Evolutionary conservation across 2,113 vertebrate species (phyloP).

Genomic region (Vimba vimba): DNA sequence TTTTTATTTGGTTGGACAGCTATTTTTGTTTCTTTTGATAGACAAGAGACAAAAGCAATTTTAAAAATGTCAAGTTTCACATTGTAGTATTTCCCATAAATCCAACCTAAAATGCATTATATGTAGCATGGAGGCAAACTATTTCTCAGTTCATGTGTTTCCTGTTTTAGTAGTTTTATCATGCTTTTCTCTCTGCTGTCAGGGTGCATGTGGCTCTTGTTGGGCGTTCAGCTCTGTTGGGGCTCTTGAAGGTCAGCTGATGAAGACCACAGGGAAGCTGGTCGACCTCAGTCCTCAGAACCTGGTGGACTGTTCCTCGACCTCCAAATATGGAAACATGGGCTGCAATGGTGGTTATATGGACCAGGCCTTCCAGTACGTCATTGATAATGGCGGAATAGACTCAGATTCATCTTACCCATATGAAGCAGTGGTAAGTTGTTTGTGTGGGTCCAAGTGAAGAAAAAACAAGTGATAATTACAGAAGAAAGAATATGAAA

Average conservation of each 20-base stretch:
- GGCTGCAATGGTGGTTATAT: conserved; percentile 79
- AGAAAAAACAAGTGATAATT: background rate
- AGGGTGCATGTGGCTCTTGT: conserved; percentile 79
- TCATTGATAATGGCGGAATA: conserved; percentile 77
- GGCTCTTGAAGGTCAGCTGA: conserved; percentile 79
- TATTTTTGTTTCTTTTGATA: background rate
- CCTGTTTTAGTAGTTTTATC: background rate
- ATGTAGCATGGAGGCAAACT: background rate
- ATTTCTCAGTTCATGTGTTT: background rate
- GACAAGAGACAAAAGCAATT: too few species aligned
- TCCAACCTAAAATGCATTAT: background rate
- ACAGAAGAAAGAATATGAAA: too few species aligned
- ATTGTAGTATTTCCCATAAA: background rate
- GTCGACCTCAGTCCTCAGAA: conserved; percentile 79
- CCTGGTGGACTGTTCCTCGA: conserved; percentile 77
- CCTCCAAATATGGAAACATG: conserved; percentile 69
- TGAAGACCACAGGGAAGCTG: conserved; percentile 71
- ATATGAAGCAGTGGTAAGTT: conserved; percentile 64
- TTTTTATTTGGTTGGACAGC: background rate
- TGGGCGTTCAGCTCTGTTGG: conserved; percentile 81
- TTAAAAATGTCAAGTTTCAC: background rate
- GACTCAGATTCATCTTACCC: conserved; percentile 76
- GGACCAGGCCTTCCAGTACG: conserved; percentile 70
- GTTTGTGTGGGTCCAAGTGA: background rate
- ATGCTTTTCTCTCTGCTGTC: background rate